These are phyloP conservation scores for Eubasilissa regina DNA, from an alignment of 1,140 invertebrate species.

Conservation along the genomic window DNA sequence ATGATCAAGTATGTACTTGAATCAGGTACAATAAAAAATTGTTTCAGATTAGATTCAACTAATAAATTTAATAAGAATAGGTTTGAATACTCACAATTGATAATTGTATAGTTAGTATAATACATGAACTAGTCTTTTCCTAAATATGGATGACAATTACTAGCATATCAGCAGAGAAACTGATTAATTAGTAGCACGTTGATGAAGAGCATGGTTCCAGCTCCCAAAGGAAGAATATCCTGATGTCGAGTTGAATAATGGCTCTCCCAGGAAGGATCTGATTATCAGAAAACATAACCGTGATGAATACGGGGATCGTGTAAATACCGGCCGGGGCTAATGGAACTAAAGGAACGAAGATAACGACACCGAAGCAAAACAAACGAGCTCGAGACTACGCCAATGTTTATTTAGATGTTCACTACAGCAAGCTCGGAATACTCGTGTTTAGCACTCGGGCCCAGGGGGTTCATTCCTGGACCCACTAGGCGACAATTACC, in stretches of 20 bases:
- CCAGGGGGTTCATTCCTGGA: too few relatives aligned
- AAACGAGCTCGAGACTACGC: constrained; percentile 38
- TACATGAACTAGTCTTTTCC: too few relatives aligned
- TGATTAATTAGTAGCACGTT: constrained; percentile 7
- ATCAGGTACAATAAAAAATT: too few relatives aligned
- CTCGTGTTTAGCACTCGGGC: too few relatives aligned
- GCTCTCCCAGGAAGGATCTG: neutral
- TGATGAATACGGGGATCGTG: constrained; percentile 1
- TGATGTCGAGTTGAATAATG: constrained; percentile 27
- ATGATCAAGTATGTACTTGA: too few relatives aligned
- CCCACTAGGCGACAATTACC: too few relatives aligned
- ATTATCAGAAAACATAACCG: constrained; percentile 30
- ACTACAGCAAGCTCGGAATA: too few relatives aligned
- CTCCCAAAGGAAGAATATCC: constrained; percentile 8
- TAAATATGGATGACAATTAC: neutral
- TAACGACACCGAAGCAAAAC: constrained; percentile 52
- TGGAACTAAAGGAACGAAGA: constrained; percentile 34
- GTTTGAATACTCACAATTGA: too few relatives aligned
- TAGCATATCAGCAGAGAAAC: neutral
- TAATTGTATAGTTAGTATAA: too few relatives aligned
- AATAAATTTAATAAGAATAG: too few relatives aligned
- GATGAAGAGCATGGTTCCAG: neutral
- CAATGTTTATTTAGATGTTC: constrained; percentile 54
- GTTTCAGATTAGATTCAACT: too few relatives aligned
- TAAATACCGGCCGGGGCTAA: constrained; percentile 27